phyloP scores from a whole-genome alignment of 2,113 vertebrate genomes.

The Mastomys natalensis region DNA sequence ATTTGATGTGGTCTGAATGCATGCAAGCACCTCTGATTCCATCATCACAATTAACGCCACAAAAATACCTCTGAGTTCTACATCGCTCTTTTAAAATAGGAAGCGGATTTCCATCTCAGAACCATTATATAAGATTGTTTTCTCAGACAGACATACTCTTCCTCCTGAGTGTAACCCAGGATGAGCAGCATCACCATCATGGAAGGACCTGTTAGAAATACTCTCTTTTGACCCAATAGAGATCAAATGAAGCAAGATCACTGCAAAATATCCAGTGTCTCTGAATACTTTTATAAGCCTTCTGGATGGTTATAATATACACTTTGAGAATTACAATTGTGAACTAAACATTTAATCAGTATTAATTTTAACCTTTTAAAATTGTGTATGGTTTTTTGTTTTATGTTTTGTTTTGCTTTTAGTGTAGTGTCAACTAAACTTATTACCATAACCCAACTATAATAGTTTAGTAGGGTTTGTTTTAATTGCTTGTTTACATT shows the following conservation, averaged over 20 bases:
- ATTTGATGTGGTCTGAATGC: background rate
- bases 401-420: too few relatives aligned
- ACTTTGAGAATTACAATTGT: background rate
- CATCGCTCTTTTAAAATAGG: background rate
- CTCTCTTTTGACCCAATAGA: background rate
- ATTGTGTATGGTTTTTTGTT: background rate
- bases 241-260: background rate
- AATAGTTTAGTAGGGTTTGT: background rate
- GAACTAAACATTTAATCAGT: slow-evolving; percentile 5
- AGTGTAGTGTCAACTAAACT: background rate
- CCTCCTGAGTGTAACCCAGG: background rate
- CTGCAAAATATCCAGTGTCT: too few relatives aligned
- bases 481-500: background rate
- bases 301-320: background rate
- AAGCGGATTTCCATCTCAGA: background rate
- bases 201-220: background rate
- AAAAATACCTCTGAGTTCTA: background rate
- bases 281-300: background rate
- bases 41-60: background rate
- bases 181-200: background rate
- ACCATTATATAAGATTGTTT: background rate
- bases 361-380: slow-evolving; percentile 13
- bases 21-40: background rate
- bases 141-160: background rate
- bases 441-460: background rate